phyloP scores from a whole-genome alignment of 2,888 invertebrate genomes.

The Electrophaes corylata region DNA sequence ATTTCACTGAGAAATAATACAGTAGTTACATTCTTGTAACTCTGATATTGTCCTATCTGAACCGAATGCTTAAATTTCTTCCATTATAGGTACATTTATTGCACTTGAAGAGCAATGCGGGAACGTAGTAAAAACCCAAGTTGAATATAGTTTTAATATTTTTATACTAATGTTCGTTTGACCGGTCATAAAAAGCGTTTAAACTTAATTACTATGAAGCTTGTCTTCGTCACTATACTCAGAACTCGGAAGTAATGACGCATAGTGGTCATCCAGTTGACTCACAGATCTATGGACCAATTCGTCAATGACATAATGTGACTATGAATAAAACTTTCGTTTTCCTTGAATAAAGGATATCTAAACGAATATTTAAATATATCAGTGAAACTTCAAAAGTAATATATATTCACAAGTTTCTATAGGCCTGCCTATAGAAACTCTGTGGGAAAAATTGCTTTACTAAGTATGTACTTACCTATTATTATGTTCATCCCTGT shows the following conservation, averaged over 20 bases:
- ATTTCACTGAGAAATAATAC: no score
- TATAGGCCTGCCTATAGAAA: no score
- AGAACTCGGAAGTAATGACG: slow-evolving; percentile 45
- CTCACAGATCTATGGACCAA: slow-evolving; percentile 44
- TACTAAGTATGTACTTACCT: no score
- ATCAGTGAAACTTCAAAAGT: background rate
- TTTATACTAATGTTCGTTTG: slow-evolving; percentile 2
- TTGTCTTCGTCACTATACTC: slow-evolving; percentile 44
- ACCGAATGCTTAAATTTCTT: no score
- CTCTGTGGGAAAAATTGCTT: no score
- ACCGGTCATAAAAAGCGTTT: slow-evolving; percentile 28
- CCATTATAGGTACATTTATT: background rate
- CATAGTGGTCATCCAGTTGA: slow-evolving; percentile 51
- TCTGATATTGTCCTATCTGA: no score
- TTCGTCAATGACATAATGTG: slow-evolving; percentile 22
- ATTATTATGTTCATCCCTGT: no score
- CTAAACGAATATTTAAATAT: slow-evolving; percentile 1
- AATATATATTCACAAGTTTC: background rate
- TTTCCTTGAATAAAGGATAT: slow-evolving; percentile 18
- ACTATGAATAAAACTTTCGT: slow-evolving; percentile 32
- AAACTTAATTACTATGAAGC: slow-evolving; percentile 20
- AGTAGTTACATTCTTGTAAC: no score
- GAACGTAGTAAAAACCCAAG: background rate
- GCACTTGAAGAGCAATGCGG: background rate
- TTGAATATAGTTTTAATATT: background rate